These are phyloP conservation scores for Narcine bancroftii DNA, from an alignment of 2,113 vertebrate genomes.

Conservation along the genomic window DNA sequence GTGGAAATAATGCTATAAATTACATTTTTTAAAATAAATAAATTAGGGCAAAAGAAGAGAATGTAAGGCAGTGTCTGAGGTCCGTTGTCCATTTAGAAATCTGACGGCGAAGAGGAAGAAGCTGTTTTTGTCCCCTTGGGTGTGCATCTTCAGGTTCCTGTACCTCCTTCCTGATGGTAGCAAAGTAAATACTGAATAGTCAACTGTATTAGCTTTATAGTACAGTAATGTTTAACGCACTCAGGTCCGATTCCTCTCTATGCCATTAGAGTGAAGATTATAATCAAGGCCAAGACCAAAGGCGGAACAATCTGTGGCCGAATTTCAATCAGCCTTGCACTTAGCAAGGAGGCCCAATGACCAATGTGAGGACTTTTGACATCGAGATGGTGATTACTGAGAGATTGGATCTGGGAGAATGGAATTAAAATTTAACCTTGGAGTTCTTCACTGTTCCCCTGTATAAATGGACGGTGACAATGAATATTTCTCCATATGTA, in stretches of 20 bases:
- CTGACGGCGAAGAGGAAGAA: too few species aligned
- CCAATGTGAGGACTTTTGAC: neutral
- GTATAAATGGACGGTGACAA: neutral
- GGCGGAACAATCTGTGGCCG: neutral
- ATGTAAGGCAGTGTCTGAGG: too few species aligned
- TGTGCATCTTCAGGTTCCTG: too few species aligned
- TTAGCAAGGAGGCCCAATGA: neutral
- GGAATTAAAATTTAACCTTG: neutral
- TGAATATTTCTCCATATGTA: neutral
- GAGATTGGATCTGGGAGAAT: neutral
- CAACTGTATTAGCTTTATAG: neutral
- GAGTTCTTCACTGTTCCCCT: neutral
- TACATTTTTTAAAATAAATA: too few species aligned
- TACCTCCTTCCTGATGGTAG: too few species aligned
- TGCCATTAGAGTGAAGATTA: neutral
- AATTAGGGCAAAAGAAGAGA: too few species aligned
- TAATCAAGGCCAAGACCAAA: neutral
- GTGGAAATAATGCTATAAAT: too few species aligned
- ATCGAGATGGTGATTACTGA: neutral
- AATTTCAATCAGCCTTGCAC: neutral
- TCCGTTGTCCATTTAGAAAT: too few species aligned
- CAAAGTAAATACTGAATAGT: neutral
- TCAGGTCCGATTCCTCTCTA: neutral
- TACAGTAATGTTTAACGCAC: neutral
- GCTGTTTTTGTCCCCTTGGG: too few species aligned